Evolutionary conservation across 2,797 vertebrate species (phyloP), one percentile per base, ranked within the genome.

Genomic region (Australoheros facetus): DNA sequence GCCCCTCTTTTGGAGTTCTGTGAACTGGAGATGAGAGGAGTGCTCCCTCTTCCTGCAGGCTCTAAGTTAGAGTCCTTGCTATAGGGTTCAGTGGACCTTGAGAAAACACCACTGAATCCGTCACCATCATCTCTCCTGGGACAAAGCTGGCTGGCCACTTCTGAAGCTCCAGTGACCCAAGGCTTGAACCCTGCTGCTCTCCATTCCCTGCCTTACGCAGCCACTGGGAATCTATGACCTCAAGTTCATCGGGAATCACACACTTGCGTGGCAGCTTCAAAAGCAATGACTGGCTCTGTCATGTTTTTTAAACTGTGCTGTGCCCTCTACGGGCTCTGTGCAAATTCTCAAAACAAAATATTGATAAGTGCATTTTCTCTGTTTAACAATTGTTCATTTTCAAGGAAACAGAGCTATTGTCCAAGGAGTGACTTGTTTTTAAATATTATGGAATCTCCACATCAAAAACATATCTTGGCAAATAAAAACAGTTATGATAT

Each of bases 81-180:
- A 89, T 85, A 87, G 94, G 93, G 90, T 94, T 95, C 94, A 95
- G 91, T 89, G 91, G 94, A 95, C 95, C 94, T 95, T 94, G 91
- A 94, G 92, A 94, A 95, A 95, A 93, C 94, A 94, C 92, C 90
- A 94, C 89, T 86, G 91, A 93, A 94, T 94, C 93, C 86, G 91
- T 94, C 94, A 93, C 90, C 88, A 91, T 89, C 91, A 85, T 84
- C 86, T 91, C 94, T 93, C 91, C 84, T 84, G 93, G 95, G 94
- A 94, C 84, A 90, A 92, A 94, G 91, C 94, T 94, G 91, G 92
- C 92, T 88, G 87, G 90, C 89, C 92, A 94, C 92, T 94, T 95
- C 93, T 95, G 91, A 95, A 93, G 92, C 92, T 87, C 83, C 92
- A 91, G 70, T 95, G 95, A 95, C 95, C 94, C 94, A 85, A 88